Evolutionary conservation across 2,797 vertebrate species (phyloP).

Genomic region (Hafferia zeledoni): DNA sequence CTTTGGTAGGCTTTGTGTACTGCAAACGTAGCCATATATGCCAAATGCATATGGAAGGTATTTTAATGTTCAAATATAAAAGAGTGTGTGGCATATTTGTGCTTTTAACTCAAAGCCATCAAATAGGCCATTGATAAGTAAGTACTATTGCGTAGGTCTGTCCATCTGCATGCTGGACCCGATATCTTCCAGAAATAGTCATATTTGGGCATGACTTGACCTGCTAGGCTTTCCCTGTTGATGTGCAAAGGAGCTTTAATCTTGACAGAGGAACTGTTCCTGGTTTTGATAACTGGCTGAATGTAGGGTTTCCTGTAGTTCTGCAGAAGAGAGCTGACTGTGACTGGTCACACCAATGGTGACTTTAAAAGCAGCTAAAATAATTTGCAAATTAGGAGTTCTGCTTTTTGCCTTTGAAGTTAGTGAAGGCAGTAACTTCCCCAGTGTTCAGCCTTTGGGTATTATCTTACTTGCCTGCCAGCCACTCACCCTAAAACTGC

Average conservation of each 20-base stretch:
- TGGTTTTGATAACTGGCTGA: not conserved
- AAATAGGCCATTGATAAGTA: not conserved
- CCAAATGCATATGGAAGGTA: not conserved
- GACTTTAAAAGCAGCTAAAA: not conserved
- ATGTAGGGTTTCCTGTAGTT: accelerated
- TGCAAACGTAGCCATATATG: accelerated
- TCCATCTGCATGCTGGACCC: not conserved
- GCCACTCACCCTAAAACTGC: not conserved
- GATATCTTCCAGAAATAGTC: not conserved
- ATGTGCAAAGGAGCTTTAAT: not conserved
- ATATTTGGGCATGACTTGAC: not conserved
- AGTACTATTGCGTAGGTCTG: accelerated
- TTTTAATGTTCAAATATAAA: not conserved
- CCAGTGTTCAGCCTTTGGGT: not conserved
- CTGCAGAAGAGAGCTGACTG: not conserved
- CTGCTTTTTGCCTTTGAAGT: not conserved
- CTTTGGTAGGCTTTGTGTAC: not conserved
- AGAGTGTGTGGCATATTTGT: not conserved
- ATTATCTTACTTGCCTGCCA: not conserved
- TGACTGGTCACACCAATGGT: accelerated
- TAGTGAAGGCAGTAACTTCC: not conserved
- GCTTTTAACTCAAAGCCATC: not conserved
- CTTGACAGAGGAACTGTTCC: not conserved
- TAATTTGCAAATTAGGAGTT: not conserved
- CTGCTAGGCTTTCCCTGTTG: not conserved